A percentile compares a stretch with the other conserved stretches of the same genome.
phyloP scores from a whole-genome alignment of 2,888 invertebrate species.

The Parnassius smintheus region DNA sequence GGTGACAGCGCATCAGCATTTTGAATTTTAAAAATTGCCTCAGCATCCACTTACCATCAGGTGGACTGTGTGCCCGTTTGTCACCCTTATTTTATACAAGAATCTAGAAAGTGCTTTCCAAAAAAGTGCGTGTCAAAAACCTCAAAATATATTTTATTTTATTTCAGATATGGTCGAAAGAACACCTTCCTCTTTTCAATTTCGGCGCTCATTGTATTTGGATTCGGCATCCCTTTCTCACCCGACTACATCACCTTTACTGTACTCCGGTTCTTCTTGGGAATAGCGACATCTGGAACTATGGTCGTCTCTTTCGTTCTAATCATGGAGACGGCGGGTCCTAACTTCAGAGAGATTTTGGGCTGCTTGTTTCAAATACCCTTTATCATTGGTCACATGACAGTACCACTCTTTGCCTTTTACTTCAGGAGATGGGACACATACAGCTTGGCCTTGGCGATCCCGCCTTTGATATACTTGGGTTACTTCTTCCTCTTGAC shows the following conservation, averaged over 20 bases:
- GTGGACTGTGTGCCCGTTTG: too few relatives aligned
- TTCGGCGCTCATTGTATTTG: conserved; percentile 83
- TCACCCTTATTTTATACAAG: too few relatives aligned
- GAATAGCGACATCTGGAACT: conserved; percentile 89
- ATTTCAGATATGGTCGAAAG: conserved; percentile 87
- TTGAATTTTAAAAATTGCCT: too few relatives aligned
- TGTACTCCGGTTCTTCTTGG: conserved; percentile 84
- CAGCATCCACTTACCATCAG: too few relatives aligned
- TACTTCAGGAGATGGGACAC: conserved; percentile 84
- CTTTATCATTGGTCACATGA: conserved; percentile 85
- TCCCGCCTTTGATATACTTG: conserved; percentile 82
- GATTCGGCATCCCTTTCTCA: conserved; percentile 84
- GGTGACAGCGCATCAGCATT: too few relatives aligned
- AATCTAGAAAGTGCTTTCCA: too few relatives aligned
- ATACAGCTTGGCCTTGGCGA: conserved; percentile 83
- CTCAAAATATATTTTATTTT: neutral
- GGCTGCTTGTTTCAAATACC: conserved; percentile 86
- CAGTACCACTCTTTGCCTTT: conserved; percentile 83
- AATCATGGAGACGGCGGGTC: conserved; percentile 84
- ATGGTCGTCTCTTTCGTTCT: conserved; percentile 89
- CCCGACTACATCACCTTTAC: conserved; percentile 83
- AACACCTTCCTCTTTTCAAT: conserved; percentile 86
- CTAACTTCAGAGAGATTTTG: conserved; percentile 72
- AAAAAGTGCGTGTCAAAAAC: too few relatives aligned
- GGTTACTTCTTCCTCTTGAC: conserved; percentile 86